phyloP scores from a whole-genome alignment of 2,113 vertebrate species.

The Pomatostomus ruficeps region DNA sequence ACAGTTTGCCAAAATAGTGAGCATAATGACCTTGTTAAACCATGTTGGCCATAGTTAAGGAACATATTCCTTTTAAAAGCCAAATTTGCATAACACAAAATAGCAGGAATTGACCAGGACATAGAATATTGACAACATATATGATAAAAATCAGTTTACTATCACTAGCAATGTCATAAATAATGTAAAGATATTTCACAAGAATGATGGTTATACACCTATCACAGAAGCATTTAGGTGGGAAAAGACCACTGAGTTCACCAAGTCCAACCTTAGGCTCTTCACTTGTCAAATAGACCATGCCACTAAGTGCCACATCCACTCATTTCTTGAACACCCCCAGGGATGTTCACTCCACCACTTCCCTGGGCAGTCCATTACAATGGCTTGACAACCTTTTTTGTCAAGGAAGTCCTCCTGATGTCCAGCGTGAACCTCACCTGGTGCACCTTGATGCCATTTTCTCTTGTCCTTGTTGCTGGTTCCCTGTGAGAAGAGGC shows the following conservation, averaged over 20 bases:
- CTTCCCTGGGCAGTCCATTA: neutral
- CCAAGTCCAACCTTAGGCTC: neutral
- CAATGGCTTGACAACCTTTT: neutral
- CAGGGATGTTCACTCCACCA: neutral
- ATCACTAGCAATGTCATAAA: neutral
- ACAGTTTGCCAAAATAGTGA: conserved; percentile 94
- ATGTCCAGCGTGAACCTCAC: neutral
- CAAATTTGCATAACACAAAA: neutral
- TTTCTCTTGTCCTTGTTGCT: neutral
- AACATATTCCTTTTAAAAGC: neutral
- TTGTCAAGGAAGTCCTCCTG: neutral
- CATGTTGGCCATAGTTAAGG: conserved; percentile 84
- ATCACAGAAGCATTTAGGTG: neutral
- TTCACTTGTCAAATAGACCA: neutral
- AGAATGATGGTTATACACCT: neutral
- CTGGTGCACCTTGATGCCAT: neutral
- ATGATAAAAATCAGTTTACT: neutral
- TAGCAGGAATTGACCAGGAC: neutral
- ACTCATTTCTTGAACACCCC: neutral
- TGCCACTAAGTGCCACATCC: neutral
- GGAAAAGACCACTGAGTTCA: neutral
- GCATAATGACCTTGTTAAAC: conserved; percentile 93
- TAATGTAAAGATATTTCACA: neutral
- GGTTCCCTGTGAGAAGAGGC: neutral
- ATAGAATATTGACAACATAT: neutral